Percentiles rank a stretch among this genome's conserved stretches.
Conservation (phyloP, 1,140 invertebrate species). For the Cecropterus lyciades region DNA sequence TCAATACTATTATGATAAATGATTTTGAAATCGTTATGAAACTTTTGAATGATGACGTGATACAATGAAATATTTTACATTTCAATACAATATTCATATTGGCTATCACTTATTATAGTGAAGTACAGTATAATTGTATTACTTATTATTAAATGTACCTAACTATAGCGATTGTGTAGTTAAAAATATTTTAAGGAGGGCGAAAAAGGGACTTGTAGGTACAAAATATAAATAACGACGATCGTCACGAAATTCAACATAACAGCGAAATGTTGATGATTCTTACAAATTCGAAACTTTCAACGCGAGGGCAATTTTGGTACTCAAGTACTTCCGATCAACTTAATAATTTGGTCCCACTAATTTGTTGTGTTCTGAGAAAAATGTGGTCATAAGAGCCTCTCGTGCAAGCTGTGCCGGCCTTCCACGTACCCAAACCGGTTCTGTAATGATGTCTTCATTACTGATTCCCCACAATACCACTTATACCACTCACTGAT, state of each 20-base stretch:
- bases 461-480: constrained; percentile 69
- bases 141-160: too few relatives aligned
- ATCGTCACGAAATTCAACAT: neutral
- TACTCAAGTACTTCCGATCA: neutral
- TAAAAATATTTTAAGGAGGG: too few relatives aligned
- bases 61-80: neutral
- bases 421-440: constrained; percentile 61
- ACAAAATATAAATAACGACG: neutral
- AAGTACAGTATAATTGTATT: too few relatives aligned
- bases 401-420: constrained; percentile 45
- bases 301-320: neutral
- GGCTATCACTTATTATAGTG: too few relatives aligned
- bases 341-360: constrained; percentile 26
- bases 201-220: neutral
- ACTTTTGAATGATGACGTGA: neutral
- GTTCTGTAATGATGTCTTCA: constrained; percentile 79
- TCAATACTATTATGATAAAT: constrained; percentile 49
- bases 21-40: constrained; percentile 41
- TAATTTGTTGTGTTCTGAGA: constrained; percentile 23
- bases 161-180: too few relatives aligned
- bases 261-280: neutral
- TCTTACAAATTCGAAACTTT: neutral
- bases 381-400: constrained; percentile 36
- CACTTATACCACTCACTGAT: constrained; percentile 29
- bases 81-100: neutral